Conservation (phyloP, 2,888 invertebrate species). For the Calameuta filiformis region DNA sequence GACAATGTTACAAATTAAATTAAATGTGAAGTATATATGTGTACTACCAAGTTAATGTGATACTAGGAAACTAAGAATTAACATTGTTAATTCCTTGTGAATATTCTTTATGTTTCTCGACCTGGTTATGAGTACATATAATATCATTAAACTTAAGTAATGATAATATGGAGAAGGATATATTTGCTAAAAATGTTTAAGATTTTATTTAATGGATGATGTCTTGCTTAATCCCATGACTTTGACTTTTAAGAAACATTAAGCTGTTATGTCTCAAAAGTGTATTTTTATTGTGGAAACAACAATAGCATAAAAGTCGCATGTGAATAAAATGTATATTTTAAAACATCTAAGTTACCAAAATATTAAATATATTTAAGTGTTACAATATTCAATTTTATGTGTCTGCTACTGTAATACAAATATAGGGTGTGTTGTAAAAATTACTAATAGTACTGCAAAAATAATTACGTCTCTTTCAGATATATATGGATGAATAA, state of each 20-base stretch:
- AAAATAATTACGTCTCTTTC: too few relatives aligned
- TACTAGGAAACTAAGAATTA: background rate
- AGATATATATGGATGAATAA: too few relatives aligned
- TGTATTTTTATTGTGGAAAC: background rate
- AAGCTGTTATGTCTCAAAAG: background rate
- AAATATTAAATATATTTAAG: background rate
- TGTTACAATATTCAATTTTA: background rate
- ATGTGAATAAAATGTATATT: background rate
- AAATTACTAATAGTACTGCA: too few relatives aligned
- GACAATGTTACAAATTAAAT: background rate
- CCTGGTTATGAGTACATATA: background rate
- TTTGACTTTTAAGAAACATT: background rate
- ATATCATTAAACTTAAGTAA: background rate
- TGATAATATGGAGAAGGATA: background rate
- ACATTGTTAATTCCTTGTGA: background rate
- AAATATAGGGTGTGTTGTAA: background rate
- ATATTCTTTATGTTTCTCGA: background rate
- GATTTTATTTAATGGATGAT: background rate
- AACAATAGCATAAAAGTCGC: background rate
- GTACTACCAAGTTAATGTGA: slow-evolving; percentile 3
- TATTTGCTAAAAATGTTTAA: background rate
- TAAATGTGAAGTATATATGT: background rate
- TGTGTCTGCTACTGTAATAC: background rate
- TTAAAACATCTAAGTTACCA: background rate
- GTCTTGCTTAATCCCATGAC: background rate